A percentile compares a stretch with the other conserved stretches of the same genome.
Evolutionary conservation across 2,888 invertebrate species (phyloP).

Genomic region (Idaea biselata): DNA sequence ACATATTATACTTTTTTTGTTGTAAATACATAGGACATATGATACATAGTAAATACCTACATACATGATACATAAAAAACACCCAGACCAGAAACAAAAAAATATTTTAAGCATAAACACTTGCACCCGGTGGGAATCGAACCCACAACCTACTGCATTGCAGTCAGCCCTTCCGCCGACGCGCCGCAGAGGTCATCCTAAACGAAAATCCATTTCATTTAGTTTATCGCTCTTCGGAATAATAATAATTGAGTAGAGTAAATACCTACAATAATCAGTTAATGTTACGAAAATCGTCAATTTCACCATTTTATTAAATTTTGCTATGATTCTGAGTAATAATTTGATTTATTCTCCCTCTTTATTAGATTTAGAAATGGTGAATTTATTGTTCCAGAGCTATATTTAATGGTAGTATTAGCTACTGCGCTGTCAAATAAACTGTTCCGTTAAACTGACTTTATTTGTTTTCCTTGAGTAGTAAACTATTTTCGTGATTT

Average conservation of each 20-base stretch:
- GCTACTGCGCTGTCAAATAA: not conserved
- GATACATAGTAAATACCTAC: no score
- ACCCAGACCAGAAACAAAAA: no score
- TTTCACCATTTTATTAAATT: conserved; percentile 20
- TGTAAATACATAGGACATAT: no score
- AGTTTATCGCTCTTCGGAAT: not conserved
- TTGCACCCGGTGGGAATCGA: no score
- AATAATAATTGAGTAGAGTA: not conserved
- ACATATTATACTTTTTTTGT: no score
- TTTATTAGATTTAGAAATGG: conserved; percentile 12
- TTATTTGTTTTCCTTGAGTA: not conserved
- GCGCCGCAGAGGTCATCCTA: no score
- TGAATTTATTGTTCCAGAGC: not conserved
- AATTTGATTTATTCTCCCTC: conserved; percentile 13
- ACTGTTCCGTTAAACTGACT: not conserved
- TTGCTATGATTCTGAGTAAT: conserved; percentile 16
- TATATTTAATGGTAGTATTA: not conserved
- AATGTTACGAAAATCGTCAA: conserved; percentile 18
- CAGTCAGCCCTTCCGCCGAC: no score
- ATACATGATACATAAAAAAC: no score
- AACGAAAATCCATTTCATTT: not conserved
- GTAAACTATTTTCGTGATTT: not conserved
- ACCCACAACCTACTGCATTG: no score
- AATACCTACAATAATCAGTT: conserved; percentile 16
- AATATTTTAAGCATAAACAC: no score